Base-by-base conservation (phyloP, 2,113 vertebrate genomes). In the Nycticryphes semicollaris region DNA sequence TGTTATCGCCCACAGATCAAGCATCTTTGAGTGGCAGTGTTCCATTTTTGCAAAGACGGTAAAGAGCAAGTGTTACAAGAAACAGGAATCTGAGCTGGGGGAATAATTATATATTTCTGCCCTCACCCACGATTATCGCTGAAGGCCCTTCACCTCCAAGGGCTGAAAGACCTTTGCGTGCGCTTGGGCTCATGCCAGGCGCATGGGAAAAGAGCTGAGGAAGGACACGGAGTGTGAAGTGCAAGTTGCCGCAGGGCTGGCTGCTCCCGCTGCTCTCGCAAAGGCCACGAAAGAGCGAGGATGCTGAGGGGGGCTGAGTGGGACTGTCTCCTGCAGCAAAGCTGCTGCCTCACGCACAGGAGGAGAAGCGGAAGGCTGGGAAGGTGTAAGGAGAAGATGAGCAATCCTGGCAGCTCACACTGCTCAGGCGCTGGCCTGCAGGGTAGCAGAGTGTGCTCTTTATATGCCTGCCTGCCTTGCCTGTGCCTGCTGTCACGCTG, bases 211-310 rank as follows among this genome's bases (percentile, higher is more conserved):
- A 27, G 14, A 45, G 53, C 78, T 7, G 48, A 60, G 70, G 15
- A 2, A n/a, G 62, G 66, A 39, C 1, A 3, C 13, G 30, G 57
- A 68, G 74, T 70, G 30, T 73, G 23, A 23, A 84, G 68, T 13
- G 10, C 7, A 31, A 74, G 50, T 47, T 67, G 63, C 41, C 45
- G 4, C 59, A 9, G 15, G 28, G 59, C 54, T 56, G 31, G 51
- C 27, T 56, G 80, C 19, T 70, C 56, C 48, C 1, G 13, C 60
- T 30, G 84, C 50, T 15, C 22, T 73, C 23, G 3, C 3, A 3
- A 27, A 31, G 35, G 28, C 43, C 2, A 2, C 0, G 0, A 24
- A 39, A 19, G 25, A 68, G 39, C 1, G 0, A 37, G 74, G 37
- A 17, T 78, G 50, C 33, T 1, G 15, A 35, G n/a, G 0, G 9